Evolutionary conservation across 2,888 invertebrate genomes (phyloP).

Genomic region (Epinotia brunnichana): DNA sequence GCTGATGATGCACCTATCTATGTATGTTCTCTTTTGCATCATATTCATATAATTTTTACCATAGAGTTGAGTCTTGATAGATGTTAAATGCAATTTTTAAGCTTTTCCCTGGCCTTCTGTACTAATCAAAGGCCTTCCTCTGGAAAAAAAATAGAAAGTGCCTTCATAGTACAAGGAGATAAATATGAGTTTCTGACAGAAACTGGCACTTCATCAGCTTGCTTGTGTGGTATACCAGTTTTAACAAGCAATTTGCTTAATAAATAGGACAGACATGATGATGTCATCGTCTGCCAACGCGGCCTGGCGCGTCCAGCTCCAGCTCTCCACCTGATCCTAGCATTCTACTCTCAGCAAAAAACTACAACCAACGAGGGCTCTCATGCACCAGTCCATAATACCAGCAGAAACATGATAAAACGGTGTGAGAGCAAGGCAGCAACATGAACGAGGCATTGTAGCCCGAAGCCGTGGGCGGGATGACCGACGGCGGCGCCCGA

Average conservation of each 20-base stretch:
- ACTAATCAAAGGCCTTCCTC: not conserved
- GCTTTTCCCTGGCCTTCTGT: not conserved
- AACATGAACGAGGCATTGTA: not conserved
- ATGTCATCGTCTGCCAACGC: constrained; percentile 30
- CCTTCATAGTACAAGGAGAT: not conserved
- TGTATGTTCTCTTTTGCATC: too few relatives aligned
- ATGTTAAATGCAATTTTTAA: too few relatives aligned
- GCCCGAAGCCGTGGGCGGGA: constrained; percentile 10
- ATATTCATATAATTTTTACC: not conserved
- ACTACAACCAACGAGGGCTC: not conserved
- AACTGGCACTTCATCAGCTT: not conserved
- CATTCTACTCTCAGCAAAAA: not conserved
- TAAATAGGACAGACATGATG: constrained; percentile 5
- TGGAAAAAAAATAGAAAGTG: not conserved
- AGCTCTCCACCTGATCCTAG: not conserved
- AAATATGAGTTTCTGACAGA: not conserved
- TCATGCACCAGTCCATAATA: not conserved
- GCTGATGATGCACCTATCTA: too few relatives aligned
- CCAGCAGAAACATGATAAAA: constrained; percentile 8
- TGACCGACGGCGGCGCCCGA: not conserved
- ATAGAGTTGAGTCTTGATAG: not conserved
- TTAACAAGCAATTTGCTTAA: constrained; percentile 1
- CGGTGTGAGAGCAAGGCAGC: not conserved
- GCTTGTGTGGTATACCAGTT: constrained; percentile 5
- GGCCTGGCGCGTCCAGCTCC: not conserved